Evolutionary conservation across 2,797 vertebrate genomes (phyloP).

Genomic region (Neosilurus mollespiculum): DNA sequence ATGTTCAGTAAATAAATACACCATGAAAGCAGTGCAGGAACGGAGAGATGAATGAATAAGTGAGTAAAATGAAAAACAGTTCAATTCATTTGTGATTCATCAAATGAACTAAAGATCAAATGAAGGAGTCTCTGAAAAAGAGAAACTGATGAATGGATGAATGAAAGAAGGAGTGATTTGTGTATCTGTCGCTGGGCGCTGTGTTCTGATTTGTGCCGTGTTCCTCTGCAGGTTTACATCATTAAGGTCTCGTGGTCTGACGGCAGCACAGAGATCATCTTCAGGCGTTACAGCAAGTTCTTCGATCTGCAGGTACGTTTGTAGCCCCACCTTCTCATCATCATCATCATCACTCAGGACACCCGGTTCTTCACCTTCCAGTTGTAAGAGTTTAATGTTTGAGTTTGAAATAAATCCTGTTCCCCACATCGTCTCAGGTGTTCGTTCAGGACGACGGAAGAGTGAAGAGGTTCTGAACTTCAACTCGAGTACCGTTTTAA

Average conservation of each 20-base stretch:
- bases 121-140: no score
- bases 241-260: slow-evolving; percentile 98
- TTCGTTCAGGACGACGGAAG: background rate
- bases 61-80: background rate
- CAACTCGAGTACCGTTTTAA: background rate
- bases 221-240: slow-evolving; percentile 89
- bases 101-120: no score
- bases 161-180: background rate
- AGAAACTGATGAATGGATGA: background rate
- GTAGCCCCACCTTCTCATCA: no score
- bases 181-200: no score
- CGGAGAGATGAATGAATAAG: background rate
- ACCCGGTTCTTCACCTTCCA: background rate
- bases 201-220: background rate
- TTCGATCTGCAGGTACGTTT: slow-evolving; percentile 93
- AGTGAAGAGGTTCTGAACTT: background rate
- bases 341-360: background rate
- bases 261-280: slow-evolving; percentile 90
- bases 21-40: no score
- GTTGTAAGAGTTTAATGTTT: background rate
- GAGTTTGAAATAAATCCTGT: background rate
- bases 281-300: slow-evolving; percentile 98
- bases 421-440: background rate
- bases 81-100: no score
- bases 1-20: background rate